Evolutionary conservation across 2,113 vertebrate genomes (phyloP).

Genomic region (Lophochroa leadbeateri): DNA sequence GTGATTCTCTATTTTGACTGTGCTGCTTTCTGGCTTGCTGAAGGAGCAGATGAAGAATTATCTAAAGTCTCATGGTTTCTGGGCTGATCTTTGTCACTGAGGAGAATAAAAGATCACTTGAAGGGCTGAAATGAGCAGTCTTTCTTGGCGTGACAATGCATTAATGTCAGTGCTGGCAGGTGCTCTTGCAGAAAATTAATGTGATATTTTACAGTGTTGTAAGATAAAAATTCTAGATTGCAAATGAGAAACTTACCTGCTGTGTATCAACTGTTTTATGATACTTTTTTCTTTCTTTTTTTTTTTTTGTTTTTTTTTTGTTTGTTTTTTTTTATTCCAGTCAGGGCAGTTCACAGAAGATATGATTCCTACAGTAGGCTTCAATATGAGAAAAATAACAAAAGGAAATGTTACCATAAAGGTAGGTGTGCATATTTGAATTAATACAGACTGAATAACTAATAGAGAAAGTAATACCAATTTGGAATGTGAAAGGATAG

Average conservation of each 20-base stretch:
- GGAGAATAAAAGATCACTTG: conserved; percentile 22
- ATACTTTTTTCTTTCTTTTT: conserved; percentile 20
- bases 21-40: not conserved
- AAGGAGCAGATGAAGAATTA: not conserved
- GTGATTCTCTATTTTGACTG: rapidly evolving
- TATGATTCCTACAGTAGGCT: conserved; percentile 89
- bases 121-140: not conserved
- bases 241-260: not conserved
- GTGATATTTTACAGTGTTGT: not conserved
- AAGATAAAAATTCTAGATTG: not conserved
- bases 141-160: not conserved
- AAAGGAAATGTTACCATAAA: conserved; percentile 74
- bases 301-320: not conserved
- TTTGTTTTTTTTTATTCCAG: conserved; percentile 48
- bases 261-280: not conserved
- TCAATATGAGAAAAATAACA: conserved; percentile 86
- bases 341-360: conserved; percentile 90
- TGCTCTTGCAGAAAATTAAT: not conserved
- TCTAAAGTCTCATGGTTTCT: not conserved
- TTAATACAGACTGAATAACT: not conserved
- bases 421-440: conserved; percentile 41
- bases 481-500: not conserved
- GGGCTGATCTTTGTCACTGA: not conserved
- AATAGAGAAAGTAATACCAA: not conserved
- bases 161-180: not conserved